Percentiles rank a stretch among this genome's conserved stretches.
These are phyloP conservation scores for Exocentrus adspersus DNA, from an alignment of 2,888 invertebrate species.

Conservation along the genomic window DNA sequence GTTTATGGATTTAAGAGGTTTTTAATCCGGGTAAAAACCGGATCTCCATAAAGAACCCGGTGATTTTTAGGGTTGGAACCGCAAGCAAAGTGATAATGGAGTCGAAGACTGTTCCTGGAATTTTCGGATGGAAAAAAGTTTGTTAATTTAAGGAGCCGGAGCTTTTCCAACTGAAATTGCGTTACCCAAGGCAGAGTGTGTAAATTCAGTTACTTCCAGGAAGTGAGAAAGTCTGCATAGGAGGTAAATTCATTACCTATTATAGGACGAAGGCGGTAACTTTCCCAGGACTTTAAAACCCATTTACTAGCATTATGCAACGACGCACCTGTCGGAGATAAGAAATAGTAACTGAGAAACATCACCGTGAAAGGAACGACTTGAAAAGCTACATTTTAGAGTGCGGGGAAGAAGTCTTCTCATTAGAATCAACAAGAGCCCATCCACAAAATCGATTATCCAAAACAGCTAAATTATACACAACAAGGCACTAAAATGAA, in stretches of 20 bases:
- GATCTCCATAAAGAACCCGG: neutral
- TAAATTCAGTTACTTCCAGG: constrained; percentile 15
- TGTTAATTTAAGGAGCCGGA: too few relatives aligned
- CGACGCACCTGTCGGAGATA: neutral
- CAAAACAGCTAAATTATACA: too few relatives aligned
- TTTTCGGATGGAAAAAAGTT: too few relatives aligned
- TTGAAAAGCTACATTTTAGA: too few relatives aligned
- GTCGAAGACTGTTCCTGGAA: too few relatives aligned
- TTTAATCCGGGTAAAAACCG: neutral
- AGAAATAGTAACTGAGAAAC: neutral
- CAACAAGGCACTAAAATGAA: neutral
- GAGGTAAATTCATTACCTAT: constrained; percentile 16
- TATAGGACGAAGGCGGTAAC: constrained; percentile 6
- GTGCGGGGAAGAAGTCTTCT: too few relatives aligned
- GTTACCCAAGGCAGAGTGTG: neutral
- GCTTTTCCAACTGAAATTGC: neutral
- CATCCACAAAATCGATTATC: neutral
- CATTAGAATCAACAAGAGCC: neutral
- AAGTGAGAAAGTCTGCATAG: constrained; percentile 12
- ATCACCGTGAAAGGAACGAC: neutral
- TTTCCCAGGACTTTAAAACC: constrained; percentile 2
- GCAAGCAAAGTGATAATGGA: too few relatives aligned
- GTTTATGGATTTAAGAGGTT: neutral
- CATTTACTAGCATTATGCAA: constrained; percentile 4
- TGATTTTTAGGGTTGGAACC: neutral